Base-by-base conservation (phyloP, 2,888 invertebrate species). In the Drosophila helvetica region DNA sequence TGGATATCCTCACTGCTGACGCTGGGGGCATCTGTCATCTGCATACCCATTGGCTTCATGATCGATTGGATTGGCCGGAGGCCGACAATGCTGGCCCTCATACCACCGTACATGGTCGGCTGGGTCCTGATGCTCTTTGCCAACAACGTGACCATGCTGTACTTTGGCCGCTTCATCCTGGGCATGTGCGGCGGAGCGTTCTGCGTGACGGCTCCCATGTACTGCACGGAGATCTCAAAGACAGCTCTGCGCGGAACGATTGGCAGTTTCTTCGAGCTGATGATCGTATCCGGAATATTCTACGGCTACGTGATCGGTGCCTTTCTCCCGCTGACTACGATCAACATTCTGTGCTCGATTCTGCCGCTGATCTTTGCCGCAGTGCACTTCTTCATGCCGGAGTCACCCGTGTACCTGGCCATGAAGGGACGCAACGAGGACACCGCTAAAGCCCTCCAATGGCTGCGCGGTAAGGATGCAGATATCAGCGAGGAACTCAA, bases 241-340 rank as follows among this genome's bases (percentile, higher is more conserved):
- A 95, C 95, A 68, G 94, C 94, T 9, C 94, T 96, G 74, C 93
- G 98, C 65, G 98, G 98, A 0, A 94, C 94, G 0, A 91, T 98
- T 0, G 97, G 97, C 2, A 96, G 96, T 45, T 96, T 95, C 85
- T 97, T 97, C 90, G 98, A 98, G 90, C 92, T 98, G 53, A 95
- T 96, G 93, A 93, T 97, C 45, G 96, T 96, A 0, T 90, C 95
- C 5, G 98, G 98, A 64, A 96, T 98, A 60, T 93, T 97, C 0
- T 93, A 95, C 68, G 93, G 95, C 0, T 97, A 97, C 87, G 90
- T 93, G 1, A 91, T 96, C 1, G 97, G 90, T 5, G 77, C 79
- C 5, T 77, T 58, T 17, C 48, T 81, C 0, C n/a, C 53, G 1
- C 75, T 89, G 1, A 47, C 66, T 9, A 2, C 38, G 2, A 77